These are phyloP conservation scores for Eidolon dupreanum DNA, from an alignment of 2,797 vertebrate genomes.

Conservation along the genomic window DNA sequence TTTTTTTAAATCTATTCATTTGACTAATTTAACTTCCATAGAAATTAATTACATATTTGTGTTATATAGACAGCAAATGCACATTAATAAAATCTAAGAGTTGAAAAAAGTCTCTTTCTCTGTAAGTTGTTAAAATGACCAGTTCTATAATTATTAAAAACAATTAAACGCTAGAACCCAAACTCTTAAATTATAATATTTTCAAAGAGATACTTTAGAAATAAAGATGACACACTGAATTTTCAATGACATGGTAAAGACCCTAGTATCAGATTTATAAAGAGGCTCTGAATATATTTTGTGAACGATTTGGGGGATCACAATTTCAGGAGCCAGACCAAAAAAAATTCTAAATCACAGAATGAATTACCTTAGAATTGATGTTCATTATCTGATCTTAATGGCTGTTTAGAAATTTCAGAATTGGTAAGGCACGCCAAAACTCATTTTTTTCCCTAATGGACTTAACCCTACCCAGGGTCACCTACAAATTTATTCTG, in stretches of 20 bases:
- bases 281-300: background rate
- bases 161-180: background rate
- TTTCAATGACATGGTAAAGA: background rate
- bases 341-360: slow-evolving; percentile 67
- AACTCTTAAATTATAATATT: background rate
- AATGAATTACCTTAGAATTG: slow-evolving; percentile 75
- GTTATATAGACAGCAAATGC: background rate
- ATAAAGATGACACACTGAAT: background rate
- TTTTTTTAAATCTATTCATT: slow-evolving; percentile 31
- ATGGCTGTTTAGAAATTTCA: slow-evolving; percentile 47
- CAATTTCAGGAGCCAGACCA: slow-evolving; percentile 73
- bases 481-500: slow-evolving; percentile 71
- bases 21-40: slow-evolving; percentile 44
- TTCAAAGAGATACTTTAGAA: background rate
- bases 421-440: slow-evolving; percentile 22
- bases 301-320: slow-evolving; percentile 32
- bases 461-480: slow-evolving; percentile 51
- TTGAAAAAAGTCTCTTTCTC: background rate
- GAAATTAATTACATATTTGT: slow-evolving; percentile 27
- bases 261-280: slow-evolving; percentile 17
- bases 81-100: background rate
- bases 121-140: background rate
- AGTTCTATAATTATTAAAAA: background rate
- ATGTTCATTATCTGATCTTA: slow-evolving; percentile 61
- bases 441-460: slow-evolving; percentile 11